Conservation (phyloP, 2,113 vertebrate species). For the Muntiacus muntjak region DNA sequence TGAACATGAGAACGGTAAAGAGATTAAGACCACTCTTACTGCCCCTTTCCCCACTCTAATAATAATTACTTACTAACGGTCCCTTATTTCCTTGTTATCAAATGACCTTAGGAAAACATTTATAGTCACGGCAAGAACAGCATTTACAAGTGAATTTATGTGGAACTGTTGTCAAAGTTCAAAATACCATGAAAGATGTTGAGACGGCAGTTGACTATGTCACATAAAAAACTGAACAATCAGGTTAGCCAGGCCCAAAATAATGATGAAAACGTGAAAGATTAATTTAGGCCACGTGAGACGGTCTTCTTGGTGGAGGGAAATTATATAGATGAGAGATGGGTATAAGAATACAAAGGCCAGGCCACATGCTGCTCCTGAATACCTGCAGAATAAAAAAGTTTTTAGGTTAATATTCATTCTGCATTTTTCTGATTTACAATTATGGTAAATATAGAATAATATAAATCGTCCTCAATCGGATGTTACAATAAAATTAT, state of each 20-base stretch:
- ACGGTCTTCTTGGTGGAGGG: slow-evolving; percentile 79
- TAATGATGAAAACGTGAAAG: slow-evolving; percentile 88
- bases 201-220: slow-evolving; percentile 57
- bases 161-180: slow-evolving; percentile 54
- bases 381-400: slow-evolving; percentile 84
- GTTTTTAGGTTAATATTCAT: slow-evolving; percentile 77
- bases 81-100: not conserved
- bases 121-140: slow-evolving; percentile 40
- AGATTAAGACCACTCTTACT: not conserved
- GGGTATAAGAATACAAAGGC: slow-evolving; percentile 96
- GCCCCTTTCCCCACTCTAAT: not conserved
- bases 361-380: slow-evolving; percentile 93
- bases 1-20: not conserved
- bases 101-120: slow-evolving; percentile 30
- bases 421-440: slow-evolving; percentile 71
- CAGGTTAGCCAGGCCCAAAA: slow-evolving; percentile 91
- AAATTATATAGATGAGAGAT: slow-evolving; percentile 89
- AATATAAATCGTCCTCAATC: not conserved
- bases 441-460: not conserved
- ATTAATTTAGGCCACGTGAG: slow-evolving; percentile 86
- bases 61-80: not conserved
- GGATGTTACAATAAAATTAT: not conserved
- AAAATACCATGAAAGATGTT: slow-evolving; percentile 56
- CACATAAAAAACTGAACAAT: slow-evolving; percentile 94
- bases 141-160: slow-evolving; percentile 59